Conservation (phyloP, 2,113 vertebrate species). For the Phalacrocorax brasilianus region DNA sequence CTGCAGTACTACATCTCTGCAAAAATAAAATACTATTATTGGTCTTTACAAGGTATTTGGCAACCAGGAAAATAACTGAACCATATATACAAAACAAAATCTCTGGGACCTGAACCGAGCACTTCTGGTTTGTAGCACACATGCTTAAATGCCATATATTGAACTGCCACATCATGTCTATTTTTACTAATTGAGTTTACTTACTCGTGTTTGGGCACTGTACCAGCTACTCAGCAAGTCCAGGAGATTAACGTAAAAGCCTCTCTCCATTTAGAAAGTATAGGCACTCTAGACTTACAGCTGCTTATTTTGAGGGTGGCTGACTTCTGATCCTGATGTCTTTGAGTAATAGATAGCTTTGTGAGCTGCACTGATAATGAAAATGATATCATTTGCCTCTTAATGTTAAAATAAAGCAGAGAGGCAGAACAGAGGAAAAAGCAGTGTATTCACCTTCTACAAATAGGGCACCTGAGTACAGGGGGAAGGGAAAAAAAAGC, state of each 20-base stretch:
- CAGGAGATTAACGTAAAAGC: constrained; percentile 46
- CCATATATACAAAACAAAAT: not conserved
- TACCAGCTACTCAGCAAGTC: constrained; percentile 33
- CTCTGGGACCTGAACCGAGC: not conserved
- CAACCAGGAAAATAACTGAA: not conserved
- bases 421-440: constrained; percentile 18
- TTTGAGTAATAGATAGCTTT: constrained; percentile 61
- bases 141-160: not conserved
- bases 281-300: constrained; percentile 32
- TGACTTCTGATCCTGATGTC: constrained; percentile 47
- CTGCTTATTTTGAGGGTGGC: constrained; percentile 31
- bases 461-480: not conserved
- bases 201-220: constrained; percentile 44
- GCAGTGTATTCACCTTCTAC: not conserved
- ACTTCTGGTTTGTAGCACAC: not conserved
- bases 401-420: constrained; percentile 34
- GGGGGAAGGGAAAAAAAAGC: not conserved
- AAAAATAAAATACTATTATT: not conserved
- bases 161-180: constrained; percentile 21
- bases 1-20: not conserved
- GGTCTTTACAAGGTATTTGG: not conserved
- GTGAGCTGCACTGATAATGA: constrained; percentile 42
- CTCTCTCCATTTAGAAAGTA: constrained; percentile 51
- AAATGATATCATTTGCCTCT: constrained; percentile 45
- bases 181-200: constrained; percentile 62